phyloP scores from a whole-genome alignment of 2,113 vertebrate genomes.

The Desmodus rotundus region DNA sequence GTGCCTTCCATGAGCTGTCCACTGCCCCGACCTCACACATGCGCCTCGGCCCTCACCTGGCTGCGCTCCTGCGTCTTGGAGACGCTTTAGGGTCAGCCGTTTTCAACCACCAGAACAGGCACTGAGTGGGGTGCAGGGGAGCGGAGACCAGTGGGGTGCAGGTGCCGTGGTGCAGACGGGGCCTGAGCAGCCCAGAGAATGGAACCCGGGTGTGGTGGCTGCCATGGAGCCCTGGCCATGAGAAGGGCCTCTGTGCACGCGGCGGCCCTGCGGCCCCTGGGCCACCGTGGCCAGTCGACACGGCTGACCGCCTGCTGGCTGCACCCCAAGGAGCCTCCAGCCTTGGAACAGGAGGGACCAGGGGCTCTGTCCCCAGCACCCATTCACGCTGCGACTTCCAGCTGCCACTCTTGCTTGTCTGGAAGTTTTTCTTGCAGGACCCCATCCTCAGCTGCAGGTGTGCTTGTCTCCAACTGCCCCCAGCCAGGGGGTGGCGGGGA shows the following conservation, averaged over 20 bases:
- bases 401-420: background rate
- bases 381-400: background rate
- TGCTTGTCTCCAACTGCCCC: constrained; percentile 11
- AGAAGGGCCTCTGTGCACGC: background rate
- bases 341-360: rapidly evolving
- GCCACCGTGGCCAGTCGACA: rapidly evolving
- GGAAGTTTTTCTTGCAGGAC: constrained; percentile 32
- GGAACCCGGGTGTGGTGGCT: rapidly evolving
- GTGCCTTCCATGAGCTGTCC: rapidly evolving
- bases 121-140: rapidly evolving
- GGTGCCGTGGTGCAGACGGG: rapidly evolving
- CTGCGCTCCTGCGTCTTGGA: background rate
- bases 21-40: background rate
- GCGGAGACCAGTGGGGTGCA: too few species aligned
- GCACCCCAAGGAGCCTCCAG: background rate
- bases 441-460: background rate
- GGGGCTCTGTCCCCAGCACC: rapidly evolving
- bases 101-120: background rate
- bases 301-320: rapidly evolving
- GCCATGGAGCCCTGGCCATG: rapidly evolving
- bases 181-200: background rate
- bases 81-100: rapidly evolving
- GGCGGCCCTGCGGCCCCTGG: rapidly evolving
- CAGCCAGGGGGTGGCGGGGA: background rate
- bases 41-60: background rate